Evolutionary conservation across 1,140 invertebrate genomes (phyloP), one percentile per base, ranked within the genome.

Genomic region (Aplysia californica): DNA sequence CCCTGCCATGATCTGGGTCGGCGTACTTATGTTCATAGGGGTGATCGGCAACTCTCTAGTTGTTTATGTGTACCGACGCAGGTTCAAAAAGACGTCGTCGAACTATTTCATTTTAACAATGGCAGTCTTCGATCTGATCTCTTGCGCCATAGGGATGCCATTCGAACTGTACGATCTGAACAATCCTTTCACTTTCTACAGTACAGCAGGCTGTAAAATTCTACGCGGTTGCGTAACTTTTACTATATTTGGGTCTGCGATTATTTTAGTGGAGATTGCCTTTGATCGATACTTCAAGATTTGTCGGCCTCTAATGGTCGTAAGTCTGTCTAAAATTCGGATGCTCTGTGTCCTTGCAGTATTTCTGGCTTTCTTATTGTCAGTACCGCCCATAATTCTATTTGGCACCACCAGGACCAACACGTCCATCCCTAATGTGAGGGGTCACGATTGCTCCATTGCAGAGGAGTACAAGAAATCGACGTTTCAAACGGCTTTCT

Each of bases 241-340:
- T n/a, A 82, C 78, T 18, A 74, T 85, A 2, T 82, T 82, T 39
- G 83, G 82, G 10, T 86, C 85, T 1, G 79, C 76, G 2, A 80
- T 82, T 5, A 78, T 86, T 39, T 65, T 86, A 18, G 69, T 84
- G 2, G 82, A 82, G 44, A 83, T 86, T 15, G 83, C 82, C n/a
- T 80, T 86, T 33, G 85, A 86, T 58, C 75, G 85, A 23, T 86
- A 82, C 73, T 86, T 81, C 71, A 84, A 84, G 69, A 84, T 86
- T 38, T 86, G 83, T 67, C 75, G 78, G 20, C 84, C 84, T 3
- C 76, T 84, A 2, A 80, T 80, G 79, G 58, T 81, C 36, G 80
- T 84, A 33, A 78, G 80, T 38, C 56, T 85, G n/a, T 80, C 71
- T 29, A 80, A 72, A 26, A 83, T 85, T 36, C 65, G 69, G 71